Conservation (phyloP, 2,113 vertebrate species). For the Callopanchax toddi region DNA sequence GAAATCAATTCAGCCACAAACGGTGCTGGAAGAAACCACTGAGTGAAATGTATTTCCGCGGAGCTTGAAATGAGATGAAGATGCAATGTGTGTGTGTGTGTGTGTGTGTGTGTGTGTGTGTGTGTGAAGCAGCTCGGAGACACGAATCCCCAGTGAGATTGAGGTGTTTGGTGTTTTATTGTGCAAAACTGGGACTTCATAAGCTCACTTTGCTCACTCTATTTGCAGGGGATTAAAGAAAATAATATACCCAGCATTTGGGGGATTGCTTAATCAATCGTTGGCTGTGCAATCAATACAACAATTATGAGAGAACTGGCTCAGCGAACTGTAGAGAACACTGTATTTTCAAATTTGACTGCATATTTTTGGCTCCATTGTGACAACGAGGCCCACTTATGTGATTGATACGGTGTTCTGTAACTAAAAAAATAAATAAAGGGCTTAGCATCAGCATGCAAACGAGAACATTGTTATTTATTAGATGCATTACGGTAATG, state of each 20-base stretch:
- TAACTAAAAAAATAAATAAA: conserved; percentile 25
- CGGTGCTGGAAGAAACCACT: conserved; percentile 37
- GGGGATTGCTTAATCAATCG: conserved; percentile 53
- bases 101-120: conserved; percentile 24
- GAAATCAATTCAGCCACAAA: conserved; percentile 54
- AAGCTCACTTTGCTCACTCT: conserved; percentile 43
- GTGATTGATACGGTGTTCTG: conserved; percentile 32
- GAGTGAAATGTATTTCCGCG: conserved; percentile 48
- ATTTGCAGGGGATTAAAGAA: conserved; percentile 63
- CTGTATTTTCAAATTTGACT: conserved; percentile 32
- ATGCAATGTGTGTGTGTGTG: conserved; percentile 8
- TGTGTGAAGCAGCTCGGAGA: conserved; percentile 46
- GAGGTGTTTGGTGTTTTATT: conserved; percentile 66
- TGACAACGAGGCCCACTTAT: conserved; percentile 35
- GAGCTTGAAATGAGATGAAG: conserved; percentile 58
- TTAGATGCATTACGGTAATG: conserved; percentile 26
- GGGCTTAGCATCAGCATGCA: conserved; percentile 23
- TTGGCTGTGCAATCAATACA: conserved; percentile 56
- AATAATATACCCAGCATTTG: conserved; percentile 62
- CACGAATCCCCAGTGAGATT: conserved; percentile 53
- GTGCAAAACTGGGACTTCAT: conserved; percentile 58
- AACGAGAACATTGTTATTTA: conserved; percentile 34
- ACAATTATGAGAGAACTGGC: conserved; percentile 66
- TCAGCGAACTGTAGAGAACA: conserved; percentile 45
- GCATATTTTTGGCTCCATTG: conserved; percentile 30